phyloP scores from a whole-genome alignment of 2,113 vertebrate genomes.

The Sigmodon hispidus region DNA sequence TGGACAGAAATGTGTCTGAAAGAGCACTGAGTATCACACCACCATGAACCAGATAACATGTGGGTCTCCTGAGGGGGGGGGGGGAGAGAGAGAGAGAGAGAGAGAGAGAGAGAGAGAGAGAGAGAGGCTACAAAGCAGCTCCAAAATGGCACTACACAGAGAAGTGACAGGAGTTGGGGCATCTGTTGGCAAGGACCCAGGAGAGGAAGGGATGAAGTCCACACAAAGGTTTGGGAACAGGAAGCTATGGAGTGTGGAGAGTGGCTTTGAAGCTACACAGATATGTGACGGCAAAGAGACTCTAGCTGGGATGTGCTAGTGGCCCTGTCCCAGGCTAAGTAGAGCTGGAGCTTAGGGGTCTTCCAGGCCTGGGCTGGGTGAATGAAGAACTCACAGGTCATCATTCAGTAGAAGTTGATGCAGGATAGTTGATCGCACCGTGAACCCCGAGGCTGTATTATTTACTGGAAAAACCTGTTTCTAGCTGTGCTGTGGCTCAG shows the following conservation, averaged over 20 bases:
- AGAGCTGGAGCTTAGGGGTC: not conserved
- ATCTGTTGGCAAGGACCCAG: not conserved
- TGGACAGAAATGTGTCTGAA: rapidly evolving
- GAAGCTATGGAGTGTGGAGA: not conserved
- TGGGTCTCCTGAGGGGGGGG: too few relatives aligned
- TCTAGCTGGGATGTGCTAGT: too few relatives aligned
- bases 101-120: rapidly evolving
- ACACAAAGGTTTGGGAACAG: not conserved
- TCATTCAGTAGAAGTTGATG: not conserved
- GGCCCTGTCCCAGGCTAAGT: too few relatives aligned
- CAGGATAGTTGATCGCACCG: not conserved
- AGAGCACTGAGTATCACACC: too few relatives aligned
- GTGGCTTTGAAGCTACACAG: too few relatives aligned
- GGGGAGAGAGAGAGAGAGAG: too few relatives aligned
- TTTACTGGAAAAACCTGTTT: not conserved
- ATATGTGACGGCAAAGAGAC: not conserved
- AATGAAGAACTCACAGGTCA: not conserved
- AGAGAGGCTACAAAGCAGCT: not conserved
- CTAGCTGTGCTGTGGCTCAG: not conserved
- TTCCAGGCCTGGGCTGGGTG: too few relatives aligned
- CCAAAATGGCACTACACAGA: too few relatives aligned
- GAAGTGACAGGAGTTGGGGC: too few relatives aligned
- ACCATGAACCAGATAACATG: not conserved
- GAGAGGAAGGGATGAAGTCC: too few relatives aligned
- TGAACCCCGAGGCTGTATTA: not conserved